Evolutionary conservation across 2,888 invertebrate genomes (phyloP), one percentile per base, ranked within the genome.

Genomic region (Cabera pusaria): DNA sequence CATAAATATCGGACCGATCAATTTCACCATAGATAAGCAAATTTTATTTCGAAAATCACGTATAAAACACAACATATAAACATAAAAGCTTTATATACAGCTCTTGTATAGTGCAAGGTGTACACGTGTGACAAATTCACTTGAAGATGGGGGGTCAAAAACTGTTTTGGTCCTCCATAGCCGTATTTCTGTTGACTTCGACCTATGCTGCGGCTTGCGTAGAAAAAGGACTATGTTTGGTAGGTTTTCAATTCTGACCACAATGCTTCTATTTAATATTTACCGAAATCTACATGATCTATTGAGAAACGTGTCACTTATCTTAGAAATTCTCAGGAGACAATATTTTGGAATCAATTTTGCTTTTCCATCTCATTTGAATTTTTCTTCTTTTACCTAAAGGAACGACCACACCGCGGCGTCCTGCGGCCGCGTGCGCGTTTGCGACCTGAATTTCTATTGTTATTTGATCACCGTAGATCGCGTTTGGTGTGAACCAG

Each of bases 181-280:
- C 67, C 6, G 18, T 85, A 2, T 5, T 83, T 0, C 25, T 85
- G 6, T 24, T 85, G 1, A 58, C 75, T 0, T 58, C 74, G 0
- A 56, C 55, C 35, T 72, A 63, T 36, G 66, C 72, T 0, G 45
- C 49, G 5, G 76, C 80, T 9, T 87, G 87, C 43, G 61, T 64
- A 18, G 87, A 83, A 3, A 87, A 83, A 44, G 75, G 67, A 31
- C 34, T 84, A 6, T 83, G 84, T 55, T 63, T 86, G 82, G 87
- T 87, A 72, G 20, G 59, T 40, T 14, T 40, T 10, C 22, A n/a
- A 10, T 5, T 8, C 7, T 17, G 6, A 16, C 27, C n/a, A 16
- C 16, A 16, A 19, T 22, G 11, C 6, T 10, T 26, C 6, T 9
- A 12, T 10, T 6, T 20, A 11, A 21, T 7, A 31, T 20, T n/a